A percentile compares a stretch with the other conserved stretches of the same genome.
Conservation (phyloP, 2,888 invertebrate species). For the Diogma glabrata region DNA sequence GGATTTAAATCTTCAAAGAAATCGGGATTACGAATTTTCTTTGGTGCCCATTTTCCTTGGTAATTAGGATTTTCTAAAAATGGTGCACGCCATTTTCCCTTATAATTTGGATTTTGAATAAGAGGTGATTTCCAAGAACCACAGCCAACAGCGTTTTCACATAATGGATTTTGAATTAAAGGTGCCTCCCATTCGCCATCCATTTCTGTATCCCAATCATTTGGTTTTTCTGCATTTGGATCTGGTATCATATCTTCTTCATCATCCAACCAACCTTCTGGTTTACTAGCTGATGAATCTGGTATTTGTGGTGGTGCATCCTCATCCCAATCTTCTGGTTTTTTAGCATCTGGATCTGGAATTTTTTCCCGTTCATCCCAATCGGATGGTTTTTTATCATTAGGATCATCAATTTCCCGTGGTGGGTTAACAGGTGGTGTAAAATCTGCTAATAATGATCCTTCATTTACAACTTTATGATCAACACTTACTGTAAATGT, state of each 20-base stretch:
- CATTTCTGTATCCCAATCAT: slow-evolving; percentile 97
- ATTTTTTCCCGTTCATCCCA: slow-evolving; percentile 97
- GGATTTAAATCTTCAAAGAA: slow-evolving; percentile 85
- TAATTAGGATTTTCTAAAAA: slow-evolving; percentile 88
- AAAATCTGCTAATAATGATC: slow-evolving; percentile 80
- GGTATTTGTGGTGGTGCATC: slow-evolving; percentile 80
- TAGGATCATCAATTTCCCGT: slow-evolving; percentile 84
- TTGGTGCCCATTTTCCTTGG: slow-evolving; percentile 89
- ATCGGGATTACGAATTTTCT: slow-evolving; percentile 80
- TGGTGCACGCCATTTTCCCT: slow-evolving; percentile 87
- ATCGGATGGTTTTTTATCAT: slow-evolving; percentile 72
- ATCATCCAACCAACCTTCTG: slow-evolving; percentile 86
- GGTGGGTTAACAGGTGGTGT: slow-evolving; percentile 92
- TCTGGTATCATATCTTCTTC: slow-evolving; percentile 81
- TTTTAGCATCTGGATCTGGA: slow-evolving; percentile 73
- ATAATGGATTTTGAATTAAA: slow-evolving; percentile 78
- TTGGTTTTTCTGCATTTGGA: slow-evolving; percentile 73
- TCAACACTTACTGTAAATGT: slow-evolving; percentile 73
- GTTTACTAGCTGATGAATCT: slow-evolving; percentile 73
- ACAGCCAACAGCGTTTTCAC: slow-evolving; percentile 72
- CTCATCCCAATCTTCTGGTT: slow-evolving; percentile 97
- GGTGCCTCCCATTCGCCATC: slow-evolving; percentile 99
- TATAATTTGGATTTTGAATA: slow-evolving; percentile 81
- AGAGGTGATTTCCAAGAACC: slow-evolving; percentile 79
- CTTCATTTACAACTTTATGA: slow-evolving; percentile 70